Percentiles rank a stretch among this genome's conserved stretches.
These are phyloP conservation scores for Ceuthmochares aereus DNA, from an alignment of 2,113 vertebrate genomes.

Conservation along the genomic window DNA sequence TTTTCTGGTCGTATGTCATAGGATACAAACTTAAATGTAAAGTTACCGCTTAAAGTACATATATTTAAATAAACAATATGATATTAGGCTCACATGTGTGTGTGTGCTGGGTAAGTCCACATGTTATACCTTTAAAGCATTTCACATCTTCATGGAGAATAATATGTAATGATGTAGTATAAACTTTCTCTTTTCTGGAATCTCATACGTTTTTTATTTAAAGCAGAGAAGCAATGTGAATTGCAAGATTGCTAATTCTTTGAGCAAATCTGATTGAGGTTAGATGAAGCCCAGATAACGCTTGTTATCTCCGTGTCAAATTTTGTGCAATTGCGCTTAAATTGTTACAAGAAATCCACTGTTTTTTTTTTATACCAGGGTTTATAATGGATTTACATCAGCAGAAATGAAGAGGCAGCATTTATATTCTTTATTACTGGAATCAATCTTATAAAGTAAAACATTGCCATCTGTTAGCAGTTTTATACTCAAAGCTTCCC, in stretches of 20 bases:
- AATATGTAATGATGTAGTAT: not conserved
- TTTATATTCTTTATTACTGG: not conserved
- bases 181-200: not conserved
- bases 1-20: not conserved
- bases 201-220: not conserved
- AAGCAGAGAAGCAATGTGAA: not conserved
- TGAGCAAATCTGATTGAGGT: not conserved
- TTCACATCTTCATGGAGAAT: not conserved
- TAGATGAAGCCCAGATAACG: not conserved
- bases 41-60: not conserved
- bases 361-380: not conserved
- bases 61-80: accelerated
- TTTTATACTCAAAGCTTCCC: not conserved
- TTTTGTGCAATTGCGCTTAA: not conserved
- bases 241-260: not conserved
- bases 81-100: not conserved
- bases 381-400: not conserved
- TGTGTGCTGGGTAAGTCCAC: not conserved
- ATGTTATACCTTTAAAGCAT: not conserved
- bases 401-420: not conserved
- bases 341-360: not conserved
- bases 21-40: not conserved
- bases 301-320: not conserved
- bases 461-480: not conserved
- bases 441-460: constrained; percentile 12